A percentile compares a stretch with the other conserved stretches of the same genome.
Conservation (phyloP, 2,888 invertebrate genomes). For the Lottia gigantea region DNA sequence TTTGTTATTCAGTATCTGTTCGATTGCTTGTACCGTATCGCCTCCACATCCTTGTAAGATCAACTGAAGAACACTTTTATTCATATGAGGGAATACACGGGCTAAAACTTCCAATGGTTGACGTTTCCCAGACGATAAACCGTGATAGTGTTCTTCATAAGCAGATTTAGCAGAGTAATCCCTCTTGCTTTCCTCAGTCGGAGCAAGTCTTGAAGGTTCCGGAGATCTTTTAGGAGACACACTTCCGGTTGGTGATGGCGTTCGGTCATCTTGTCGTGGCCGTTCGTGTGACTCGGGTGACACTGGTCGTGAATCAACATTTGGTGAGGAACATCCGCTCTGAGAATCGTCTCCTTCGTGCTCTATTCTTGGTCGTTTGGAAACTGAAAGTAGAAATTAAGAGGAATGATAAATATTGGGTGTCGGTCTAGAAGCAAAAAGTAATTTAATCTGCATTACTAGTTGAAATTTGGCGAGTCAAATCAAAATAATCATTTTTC, state of each 20-base stretch:
- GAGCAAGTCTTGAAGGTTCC: slow-evolving; percentile 14
- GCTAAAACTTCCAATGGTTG: slow-evolving; percentile 84
- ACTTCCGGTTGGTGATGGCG: slow-evolving; percentile 15
- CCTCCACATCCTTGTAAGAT: slow-evolving; percentile 86
- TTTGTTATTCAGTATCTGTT: slow-evolving; percentile 76
- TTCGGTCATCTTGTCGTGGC: slow-evolving; percentile 7
- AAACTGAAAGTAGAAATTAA: slow-evolving; percentile 31
- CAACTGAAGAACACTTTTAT: slow-evolving; percentile 86
- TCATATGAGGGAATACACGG: slow-evolving; percentile 88
- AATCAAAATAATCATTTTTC: neutral
- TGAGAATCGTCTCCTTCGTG: slow-evolving; percentile 31
- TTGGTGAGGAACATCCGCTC: slow-evolving; percentile 36
- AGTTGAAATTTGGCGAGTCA: neutral
- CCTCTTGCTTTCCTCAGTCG: neutral
- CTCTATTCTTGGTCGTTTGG: slow-evolving; percentile 39
- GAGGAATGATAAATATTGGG: too few species aligned
- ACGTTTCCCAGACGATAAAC: slow-evolving; percentile 31
- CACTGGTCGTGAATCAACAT: slow-evolving; percentile 23
- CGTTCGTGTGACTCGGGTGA: slow-evolving; percentile 15
- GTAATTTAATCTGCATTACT: too few species aligned
- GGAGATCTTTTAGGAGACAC: slow-evolving; percentile 17
- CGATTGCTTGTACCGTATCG: slow-evolving; percentile 92
- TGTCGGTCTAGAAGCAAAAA: too few species aligned
- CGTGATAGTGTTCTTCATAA: slow-evolving; percentile 5
- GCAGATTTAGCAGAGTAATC: slow-evolving; percentile 1